Evolutionary conservation across 2,888 invertebrate genomes (phyloP).

Genomic region (Lasius fuliginosus): DNA sequence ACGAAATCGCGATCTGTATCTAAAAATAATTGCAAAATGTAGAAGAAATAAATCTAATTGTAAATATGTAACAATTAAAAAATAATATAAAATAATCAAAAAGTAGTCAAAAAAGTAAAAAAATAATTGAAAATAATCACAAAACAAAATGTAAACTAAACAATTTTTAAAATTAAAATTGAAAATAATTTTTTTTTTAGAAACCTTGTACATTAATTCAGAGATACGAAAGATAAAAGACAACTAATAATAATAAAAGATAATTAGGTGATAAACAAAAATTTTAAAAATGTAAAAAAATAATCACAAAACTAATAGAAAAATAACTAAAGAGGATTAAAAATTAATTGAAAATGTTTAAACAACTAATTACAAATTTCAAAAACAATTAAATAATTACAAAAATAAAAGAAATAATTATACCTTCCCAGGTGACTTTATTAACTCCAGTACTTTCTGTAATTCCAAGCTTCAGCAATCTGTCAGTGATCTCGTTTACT

Average conservation of each 20-base stretch:
- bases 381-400: background rate
- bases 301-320: background rate
- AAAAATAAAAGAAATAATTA: slow-evolving; percentile 5
- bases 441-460: slow-evolving; percentile 86
- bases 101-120: background rate
- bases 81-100: background rate
- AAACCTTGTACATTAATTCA: background rate
- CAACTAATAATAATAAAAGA: background rate
- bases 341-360: background rate
- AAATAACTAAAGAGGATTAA: background rate
- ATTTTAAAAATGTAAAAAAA: background rate
- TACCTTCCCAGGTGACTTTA: slow-evolving; percentile 85
- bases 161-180: background rate
- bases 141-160: background rate
- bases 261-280: background rate
- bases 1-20: slow-evolving; percentile 88
- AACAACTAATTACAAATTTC: background rate
- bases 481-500: slow-evolving; percentile 90
- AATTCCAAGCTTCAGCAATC: slow-evolving; percentile 89
- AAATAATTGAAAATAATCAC: background rate
- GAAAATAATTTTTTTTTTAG: background rate
- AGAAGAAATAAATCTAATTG: background rate
- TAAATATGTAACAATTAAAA: background rate
- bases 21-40: background rate
- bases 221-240: background rate